Base-by-base conservation (phyloP, 2,888 invertebrate species). In the Troides oblongomaculatus region DNA sequence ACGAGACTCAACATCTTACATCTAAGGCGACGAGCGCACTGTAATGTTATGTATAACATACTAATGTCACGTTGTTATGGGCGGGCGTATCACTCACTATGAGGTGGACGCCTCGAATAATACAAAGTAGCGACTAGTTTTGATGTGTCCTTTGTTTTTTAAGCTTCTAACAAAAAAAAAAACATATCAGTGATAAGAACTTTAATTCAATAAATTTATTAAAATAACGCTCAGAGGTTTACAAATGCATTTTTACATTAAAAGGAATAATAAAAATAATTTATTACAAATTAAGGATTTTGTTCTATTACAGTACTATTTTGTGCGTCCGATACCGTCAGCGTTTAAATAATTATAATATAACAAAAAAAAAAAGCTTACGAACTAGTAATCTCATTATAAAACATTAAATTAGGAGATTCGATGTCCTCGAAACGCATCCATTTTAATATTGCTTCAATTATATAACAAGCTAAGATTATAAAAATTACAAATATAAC, bases 351-450 rank as follows among this genome's bases (percentile, higher is more conserved):
- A 88, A 87, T 83, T 80, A 81, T 82, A 79, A 82, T 83, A 85
- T 88, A 90, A 90, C 87, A 87, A 82, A 68, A 79, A 81, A 43
- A 46, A 46, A 46, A 46, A 8, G 14, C 81, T 80, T 83, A 88
- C 76, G 56, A 72, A 64, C 89, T 92, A 92, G 80, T 92, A 92
- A 92, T 92, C 92, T 92, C 92, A 89, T 79, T 78, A 81, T 80
- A 81, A 76, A 84, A 80, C 73, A 78, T 76, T 85, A 87, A 85
- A 78, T 85, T 88, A 88, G 79, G 87, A 90, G 89, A 90, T 89
- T 90, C 90, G 66, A 83, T 80, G 81, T 82, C 78, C 79, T 78
- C 76, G 74, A 77, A 76, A 78, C 75, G 73, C 68, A 39, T 70
- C 25, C 6, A 30, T 63, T 63, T 74, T 73, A 73, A 77, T 81